Evolutionary conservation across 2,113 vertebrate genomes (phyloP), one percentile per base, ranked within the genome.

Genomic region (Rhinopomastus cyanomelas): DNA sequence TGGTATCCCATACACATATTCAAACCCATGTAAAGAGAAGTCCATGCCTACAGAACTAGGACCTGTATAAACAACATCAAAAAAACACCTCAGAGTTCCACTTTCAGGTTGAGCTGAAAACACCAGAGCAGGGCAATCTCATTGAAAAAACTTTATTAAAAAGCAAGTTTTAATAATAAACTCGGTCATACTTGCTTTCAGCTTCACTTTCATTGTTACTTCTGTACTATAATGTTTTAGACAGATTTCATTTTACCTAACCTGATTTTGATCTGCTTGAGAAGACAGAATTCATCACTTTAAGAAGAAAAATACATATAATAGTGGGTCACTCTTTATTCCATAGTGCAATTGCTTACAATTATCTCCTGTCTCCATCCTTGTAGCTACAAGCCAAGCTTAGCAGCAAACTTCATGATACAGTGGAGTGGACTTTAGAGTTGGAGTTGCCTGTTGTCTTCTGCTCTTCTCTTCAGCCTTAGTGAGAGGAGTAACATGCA

Each of bases 1-100:
- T 29, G 99, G 99, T 59, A 99, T 97, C 30, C 99, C 99, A 61
- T 98, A 99, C 44, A 98, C 93, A 64, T 99, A 98, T 12, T 98
- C 97, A 97, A 98, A 98, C 18, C 98, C 98, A 68, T 98, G 98
- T 32, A 99, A 97, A 69, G 98, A 97, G 89, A 99, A 95, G 96
- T 99, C 99, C 75, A 98, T 74, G 11, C 99, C 99, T 53, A 99
- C 66, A 87, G 98, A 98, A 71, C 96, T 96, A 91, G 98, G 98
- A 89, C 98, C 99, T 99, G 85, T 21, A 88, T 59, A 55, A 65
- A 75, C 26, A 94, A 85, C 42, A 81, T 57, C 87, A 64, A 92
- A 80, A 77, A 1, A 85, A 74, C 25, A 86, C 29, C 4, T 59
- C 11, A 89, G 34, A 94, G 22, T 62, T 91, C 64, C 76, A 64